Evolutionary conservation across 2,888 invertebrate genomes (phyloP).

Genomic region (Dasysyrphus tricinctus): DNA sequence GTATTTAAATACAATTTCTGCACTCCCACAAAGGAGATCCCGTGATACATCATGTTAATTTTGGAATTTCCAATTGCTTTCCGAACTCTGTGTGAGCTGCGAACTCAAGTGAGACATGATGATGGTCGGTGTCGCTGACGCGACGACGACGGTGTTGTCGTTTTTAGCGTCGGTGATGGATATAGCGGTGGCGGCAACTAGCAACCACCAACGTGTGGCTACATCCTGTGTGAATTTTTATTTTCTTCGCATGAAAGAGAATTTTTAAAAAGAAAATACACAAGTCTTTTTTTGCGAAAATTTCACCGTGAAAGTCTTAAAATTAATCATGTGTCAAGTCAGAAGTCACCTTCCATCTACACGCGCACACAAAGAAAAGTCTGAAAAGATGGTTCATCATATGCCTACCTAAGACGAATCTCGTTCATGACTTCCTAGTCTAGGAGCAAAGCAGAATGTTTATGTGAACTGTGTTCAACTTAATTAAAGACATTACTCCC

Average conservation of each 20-base stretch:
- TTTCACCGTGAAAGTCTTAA: conserved; percentile 44
- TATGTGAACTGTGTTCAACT: conserved; percentile 50
- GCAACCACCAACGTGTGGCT: not conserved
- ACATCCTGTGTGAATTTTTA: conserved; percentile 62
- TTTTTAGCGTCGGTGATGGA: not conserved
- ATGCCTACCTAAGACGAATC: not conserved
- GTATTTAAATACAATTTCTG: conserved; percentile 37
- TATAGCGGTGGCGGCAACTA: not conserved
- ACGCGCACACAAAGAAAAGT: not conserved
- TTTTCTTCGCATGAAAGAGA: conserved; percentile 16
- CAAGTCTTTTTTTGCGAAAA: conserved; percentile 11
- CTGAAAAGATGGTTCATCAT: not conserved
- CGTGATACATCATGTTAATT: conserved; percentile 57
- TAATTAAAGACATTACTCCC: conserved; percentile 64
- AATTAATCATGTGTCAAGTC: conserved; percentile 67
- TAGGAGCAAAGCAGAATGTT: conserved; percentile 45
- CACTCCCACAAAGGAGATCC: conserved; percentile 65
- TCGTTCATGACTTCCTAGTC: conserved; percentile 57
- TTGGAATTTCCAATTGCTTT: conserved; percentile 70
- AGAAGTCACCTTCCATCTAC: conserved; percentile 38
- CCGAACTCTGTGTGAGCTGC: conserved; percentile 11
- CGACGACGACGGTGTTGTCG: conserved; percentile 14
- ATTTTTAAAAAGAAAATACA: conserved; percentile 24
- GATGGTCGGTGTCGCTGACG: conserved; percentile 55
- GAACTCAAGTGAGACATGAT: conserved; percentile 60